phyloP scores from a whole-genome alignment of 2,888 invertebrate genomes.

The Dolomedes plantarius region DNA sequence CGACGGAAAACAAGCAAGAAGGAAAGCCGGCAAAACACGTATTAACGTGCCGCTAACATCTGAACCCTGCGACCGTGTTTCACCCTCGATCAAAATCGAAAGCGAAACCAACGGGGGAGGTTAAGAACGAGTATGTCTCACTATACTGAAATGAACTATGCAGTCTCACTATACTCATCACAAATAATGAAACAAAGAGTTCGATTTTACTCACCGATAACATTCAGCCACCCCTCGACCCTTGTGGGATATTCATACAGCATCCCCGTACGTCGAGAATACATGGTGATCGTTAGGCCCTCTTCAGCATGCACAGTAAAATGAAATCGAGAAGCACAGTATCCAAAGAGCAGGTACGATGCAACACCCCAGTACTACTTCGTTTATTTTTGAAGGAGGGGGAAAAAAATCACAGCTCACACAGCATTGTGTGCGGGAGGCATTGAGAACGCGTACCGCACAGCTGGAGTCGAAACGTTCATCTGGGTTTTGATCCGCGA shows the following conservation, averaged over 20 bases:
- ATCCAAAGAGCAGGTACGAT: background rate
- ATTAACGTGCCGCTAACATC: background rate
- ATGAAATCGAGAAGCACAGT: background rate
- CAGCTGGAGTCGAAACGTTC: slow-evolving; percentile 12
- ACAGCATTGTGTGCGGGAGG: background rate
- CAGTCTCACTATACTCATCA: too few species aligned
- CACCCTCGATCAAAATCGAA: too few species aligned
- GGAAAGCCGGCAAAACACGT: slow-evolving; percentile 40
- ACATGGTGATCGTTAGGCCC: slow-evolving; percentile 25
- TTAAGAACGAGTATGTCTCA: too few species aligned
- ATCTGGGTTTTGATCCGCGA: background rate
- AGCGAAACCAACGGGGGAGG: background rate
- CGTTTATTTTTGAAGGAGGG: too few species aligned
- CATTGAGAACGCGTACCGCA: background rate
- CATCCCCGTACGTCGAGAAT: slow-evolving; percentile 47
- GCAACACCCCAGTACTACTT: background rate
- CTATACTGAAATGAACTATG: too few species aligned
- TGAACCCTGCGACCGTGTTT: background rate
- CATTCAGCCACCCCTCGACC: slow-evolving; percentile 81
- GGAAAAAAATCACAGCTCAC: background rate
- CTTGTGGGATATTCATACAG: slow-evolving; percentile 79
- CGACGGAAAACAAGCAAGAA: slow-evolving; percentile 26
- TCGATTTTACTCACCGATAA: slow-evolving; percentile 79
- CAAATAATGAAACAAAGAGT: background rate
- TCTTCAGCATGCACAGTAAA: slow-evolving; percentile 22